These are phyloP conservation scores for Oreortyx pictus DNA, from an alignment of 2,797 vertebrate species.

Conservation along the genomic window DNA sequence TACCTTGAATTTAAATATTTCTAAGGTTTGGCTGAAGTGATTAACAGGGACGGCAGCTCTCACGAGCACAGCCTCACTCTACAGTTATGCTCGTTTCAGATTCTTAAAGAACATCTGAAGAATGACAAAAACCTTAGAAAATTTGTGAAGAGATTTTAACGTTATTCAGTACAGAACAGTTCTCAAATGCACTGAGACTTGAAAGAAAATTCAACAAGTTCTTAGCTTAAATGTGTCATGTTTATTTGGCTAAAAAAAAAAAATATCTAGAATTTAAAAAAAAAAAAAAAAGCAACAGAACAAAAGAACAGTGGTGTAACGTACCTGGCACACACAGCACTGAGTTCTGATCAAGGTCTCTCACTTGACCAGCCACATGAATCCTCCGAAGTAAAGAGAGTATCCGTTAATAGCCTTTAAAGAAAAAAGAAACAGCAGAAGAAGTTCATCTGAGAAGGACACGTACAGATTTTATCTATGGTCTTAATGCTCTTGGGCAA, in stretches of 20 bases:
- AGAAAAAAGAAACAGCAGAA: background rate
- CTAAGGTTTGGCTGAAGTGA: background rate
- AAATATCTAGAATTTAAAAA: background rate
- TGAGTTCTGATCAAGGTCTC: conserved; percentile 32
- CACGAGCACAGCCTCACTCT: background rate
- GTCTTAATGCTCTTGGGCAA: accelerated
- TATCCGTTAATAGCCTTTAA: conserved; percentile 20
- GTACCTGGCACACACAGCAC: conserved; percentile 45
- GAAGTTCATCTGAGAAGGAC: conserved; percentile 22
- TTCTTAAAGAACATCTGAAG: background rate
- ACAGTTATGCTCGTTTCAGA: background rate
- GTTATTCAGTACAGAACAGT: background rate
- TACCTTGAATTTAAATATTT: background rate
- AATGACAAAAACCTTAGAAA: background rate
- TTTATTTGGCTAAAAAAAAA: conserved; percentile 32
- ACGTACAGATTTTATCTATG: background rate
- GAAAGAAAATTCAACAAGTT: conserved; percentile 8
- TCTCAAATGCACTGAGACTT: background rate
- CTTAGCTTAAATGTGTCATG: background rate
- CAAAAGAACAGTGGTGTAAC: background rate
- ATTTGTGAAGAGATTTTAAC: background rate
- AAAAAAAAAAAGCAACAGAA: too few species aligned
- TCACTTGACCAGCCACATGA: background rate
- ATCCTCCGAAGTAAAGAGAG: background rate
- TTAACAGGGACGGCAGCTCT: background rate